Evolutionary conservation across 2,888 invertebrate genomes (phyloP), one percentile per base, ranked within the genome.

Genomic region (Oscheius myriophilus): DNA sequence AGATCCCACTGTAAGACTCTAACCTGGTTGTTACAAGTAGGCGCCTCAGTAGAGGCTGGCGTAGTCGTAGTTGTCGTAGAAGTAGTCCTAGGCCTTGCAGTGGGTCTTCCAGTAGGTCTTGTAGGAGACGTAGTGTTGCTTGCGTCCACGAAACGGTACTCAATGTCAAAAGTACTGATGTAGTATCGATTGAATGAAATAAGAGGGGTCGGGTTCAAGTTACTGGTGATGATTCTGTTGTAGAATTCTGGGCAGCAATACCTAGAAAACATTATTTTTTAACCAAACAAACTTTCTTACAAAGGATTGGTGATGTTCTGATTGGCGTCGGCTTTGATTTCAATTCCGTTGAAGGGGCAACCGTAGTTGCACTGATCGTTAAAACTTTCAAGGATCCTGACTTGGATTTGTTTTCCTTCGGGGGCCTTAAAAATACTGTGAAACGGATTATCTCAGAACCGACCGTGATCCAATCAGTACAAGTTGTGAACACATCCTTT

Each of bases 351-450:
- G 46, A 72, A 76, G 3, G 55, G 58, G 45, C 76, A 76, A 4
- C 72, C 73, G 39, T 71, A 72, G 0, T 58, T 46, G 62, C 76
- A 76, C 53, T 76, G 76, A 9, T 65, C 57, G 59, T 74, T 74
- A 49, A 61, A 65, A 4, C 59, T 52, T 11, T 54, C 45, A 33
- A 63, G 68, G 7, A 76, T 69, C 11, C 69, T 63, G 12, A 74
- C 65, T 46, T 72, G 67, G 3, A 76, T 72, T 25, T 51, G 41
- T 23, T 76, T 69, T 6, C 72, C 74, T 2, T 54, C 45, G 1
- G 76, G 76, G 14, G 76, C 76, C 70, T 72, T 9, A 59, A 42
- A 21, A 16, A 18, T 49, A 46, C 45, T 12, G n/a, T n/a, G n/a
- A n/a, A n/a, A n/a, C n/a, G 9, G 33, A 9, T 33, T 33, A 3